Evolutionary conservation across 2,888 invertebrate genomes (phyloP).

Genomic region (Julus scanicus): DNA sequence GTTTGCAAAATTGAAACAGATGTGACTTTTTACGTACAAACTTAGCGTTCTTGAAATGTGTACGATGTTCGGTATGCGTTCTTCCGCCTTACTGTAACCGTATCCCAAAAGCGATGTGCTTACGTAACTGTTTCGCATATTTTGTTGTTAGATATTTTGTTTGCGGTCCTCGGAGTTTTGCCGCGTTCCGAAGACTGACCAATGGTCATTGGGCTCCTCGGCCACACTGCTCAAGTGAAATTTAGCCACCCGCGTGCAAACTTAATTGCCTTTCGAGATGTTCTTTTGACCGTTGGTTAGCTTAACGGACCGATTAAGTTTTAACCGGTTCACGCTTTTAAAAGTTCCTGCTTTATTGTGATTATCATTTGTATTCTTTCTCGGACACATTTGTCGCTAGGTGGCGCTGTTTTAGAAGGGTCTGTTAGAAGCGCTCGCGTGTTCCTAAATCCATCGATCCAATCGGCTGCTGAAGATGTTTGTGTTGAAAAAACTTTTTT

Average conservation of each 20-base stretch:
- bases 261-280: slow-evolving; percentile 15
- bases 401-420: too few relatives aligned
- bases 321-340: neutral
- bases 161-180: neutral
- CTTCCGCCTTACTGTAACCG: neutral
- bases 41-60: too few relatives aligned
- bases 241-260: neutral
- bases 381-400: neutral
- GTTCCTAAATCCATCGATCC: too few relatives aligned
- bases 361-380: neutral
- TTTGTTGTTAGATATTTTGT: neutral
- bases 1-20: too few relatives aligned
- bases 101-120: neutral
- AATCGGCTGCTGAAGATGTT: too few relatives aligned
- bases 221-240: slow-evolving; percentile 5
- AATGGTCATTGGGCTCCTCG: neutral
- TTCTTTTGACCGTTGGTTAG: neutral
- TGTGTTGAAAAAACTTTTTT: too few relatives aligned
- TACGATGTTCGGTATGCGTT: too few relatives aligned
- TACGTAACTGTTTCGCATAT: neutral
- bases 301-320: neutral
- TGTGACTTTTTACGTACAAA: too few relatives aligned
- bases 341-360: neutral
- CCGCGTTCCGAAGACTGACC: neutral
- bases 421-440: too few relatives aligned